Evolutionary conservation across 2,888 invertebrate genomes (phyloP).

Genomic region (Embidobia sp.): DNA sequence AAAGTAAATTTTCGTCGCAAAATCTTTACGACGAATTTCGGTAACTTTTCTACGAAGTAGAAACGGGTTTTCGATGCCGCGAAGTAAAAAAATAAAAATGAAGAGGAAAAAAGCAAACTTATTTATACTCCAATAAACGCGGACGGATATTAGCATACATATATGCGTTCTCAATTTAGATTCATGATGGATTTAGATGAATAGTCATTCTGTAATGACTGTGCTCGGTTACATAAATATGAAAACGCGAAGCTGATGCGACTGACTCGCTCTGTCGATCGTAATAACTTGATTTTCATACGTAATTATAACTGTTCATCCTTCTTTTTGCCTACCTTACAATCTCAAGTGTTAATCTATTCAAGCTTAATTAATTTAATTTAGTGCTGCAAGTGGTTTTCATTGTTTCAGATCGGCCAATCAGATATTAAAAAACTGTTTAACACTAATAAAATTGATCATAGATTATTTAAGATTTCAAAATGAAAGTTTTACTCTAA

Average conservation of each 20-base stretch:
- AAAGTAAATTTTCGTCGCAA: no score
- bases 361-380: background rate
- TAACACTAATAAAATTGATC: background rate
- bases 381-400: background rate
- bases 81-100: slow-evolving; percentile 7
- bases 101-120: slow-evolving; percentile 6
- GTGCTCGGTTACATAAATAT: slow-evolving; percentile 50
- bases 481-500: no score
- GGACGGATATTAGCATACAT: slow-evolving; percentile 52
- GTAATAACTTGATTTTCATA: slow-evolving; percentile 40
- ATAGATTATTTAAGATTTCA: no score
- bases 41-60: slow-evolving; percentile 15
- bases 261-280: slow-evolving; percentile 8
- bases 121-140: slow-evolving; percentile 49
- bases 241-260: slow-evolving; percentile 23
- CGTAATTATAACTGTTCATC: slow-evolving; percentile 28
- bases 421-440: background rate
- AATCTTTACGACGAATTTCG: slow-evolving; percentile 13
- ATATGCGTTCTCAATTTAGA: slow-evolving; percentile 57
- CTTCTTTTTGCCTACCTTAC: background rate
- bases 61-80: slow-evolving; percentile 25
- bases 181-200: slow-evolving; percentile 54
- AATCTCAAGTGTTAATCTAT: background rate
- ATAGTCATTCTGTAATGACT: slow-evolving; percentile 52
- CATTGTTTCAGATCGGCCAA: no score